Evolutionary conservation across 2,888 invertebrate genomes (phyloP), one percentile per base, ranked within the genome.

Genomic region (Magallana nippona): DNA sequence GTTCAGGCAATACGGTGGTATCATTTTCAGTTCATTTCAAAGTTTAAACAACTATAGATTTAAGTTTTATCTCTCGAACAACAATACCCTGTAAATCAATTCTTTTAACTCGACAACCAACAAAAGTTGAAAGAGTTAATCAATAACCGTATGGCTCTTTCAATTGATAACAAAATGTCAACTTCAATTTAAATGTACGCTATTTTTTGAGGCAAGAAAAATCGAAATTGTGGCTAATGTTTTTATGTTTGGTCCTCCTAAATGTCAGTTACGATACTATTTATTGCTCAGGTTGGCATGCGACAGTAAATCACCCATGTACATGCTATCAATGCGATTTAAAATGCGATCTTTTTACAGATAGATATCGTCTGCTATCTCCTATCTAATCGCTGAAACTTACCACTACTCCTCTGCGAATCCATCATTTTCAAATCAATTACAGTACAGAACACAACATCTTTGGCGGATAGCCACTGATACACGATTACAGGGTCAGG

Each of bases 341-440:
- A 71, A 71, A 71, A 71, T 11, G 19, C 60, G 60, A 60, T 71
- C 27, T 27, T 32, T 71, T 71, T 71, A 71, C 22, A 13, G 57
- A 56, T 79, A 57, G 55, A 79, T 55, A 56, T 83, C 83, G 83
- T 83, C 83, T 83, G 83, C 83, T 83, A 83, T 27, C 55, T 56
- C 22, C 71, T 27, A 71, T 57, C 22, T 55, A 56, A 56, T 57
- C 57, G 79, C 57, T 44, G 44, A 3, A 44, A 60, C 85, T 85
- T 83, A 85, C 85, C 85, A 83, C 78, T 60, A 77, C 58, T 83
- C 63, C 83, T 60, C 56, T 81, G 81, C 19, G 85, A 83, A 83
- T 85, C 85, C 85, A 85, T 85, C 58, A 71, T 81, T 55, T 77
- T 82, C 71, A 15, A 71, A 27, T 63, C 19, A 63, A 63, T 71